These are phyloP conservation scores for Pocillopora verrucosa DNA, from an alignment of 64 coral and sea anemone species.

Conservation along the genomic window DNA sequence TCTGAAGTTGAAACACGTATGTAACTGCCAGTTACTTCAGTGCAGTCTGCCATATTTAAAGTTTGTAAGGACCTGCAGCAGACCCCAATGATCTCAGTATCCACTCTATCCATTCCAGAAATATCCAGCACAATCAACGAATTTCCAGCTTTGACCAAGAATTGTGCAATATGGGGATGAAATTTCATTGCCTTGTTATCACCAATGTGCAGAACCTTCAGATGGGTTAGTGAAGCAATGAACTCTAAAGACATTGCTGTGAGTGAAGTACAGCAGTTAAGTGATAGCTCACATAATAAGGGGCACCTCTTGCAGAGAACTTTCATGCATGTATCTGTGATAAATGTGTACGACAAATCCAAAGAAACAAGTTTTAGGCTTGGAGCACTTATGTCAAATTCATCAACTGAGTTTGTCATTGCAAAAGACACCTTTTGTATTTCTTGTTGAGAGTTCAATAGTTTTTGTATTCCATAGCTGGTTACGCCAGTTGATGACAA, in stretches of 20 bases:
- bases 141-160: conserved; percentile 51
- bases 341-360: conserved; percentile 48
- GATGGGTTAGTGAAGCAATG: conserved; percentile 33
- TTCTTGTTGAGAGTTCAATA: conserved; percentile 24
- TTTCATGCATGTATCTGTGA: conserved; percentile 31
- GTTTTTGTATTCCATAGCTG: conserved; percentile 34
- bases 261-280: conserved; percentile 52
- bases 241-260: conserved; percentile 37
- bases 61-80: conserved; percentile 44
- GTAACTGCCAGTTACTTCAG: conserved; percentile 8
- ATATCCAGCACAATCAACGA: conserved; percentile 36
- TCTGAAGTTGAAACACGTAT: not conserved
- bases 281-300: conserved; percentile 37
- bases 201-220: conserved; percentile 39
- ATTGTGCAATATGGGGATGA: conserved; percentile 38
- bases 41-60: conserved; percentile 52
- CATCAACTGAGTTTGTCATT: not conserved
- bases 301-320: conserved; percentile 53
- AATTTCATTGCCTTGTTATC: conserved; percentile 37
- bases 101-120: conserved; percentile 39
- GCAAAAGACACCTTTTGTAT: conserved; percentile 46
- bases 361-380: not conserved
- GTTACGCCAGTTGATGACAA: conserved; percentile 63
- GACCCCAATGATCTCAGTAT: conserved; percentile 32
- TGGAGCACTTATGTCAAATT: conserved; percentile 3